A percentile compares a stretch with the other conserved stretches of the same genome.
Evolutionary conservation across 2,113 vertebrate genomes (phyloP).

Genomic region (Dipodomys stephensi): DNA sequence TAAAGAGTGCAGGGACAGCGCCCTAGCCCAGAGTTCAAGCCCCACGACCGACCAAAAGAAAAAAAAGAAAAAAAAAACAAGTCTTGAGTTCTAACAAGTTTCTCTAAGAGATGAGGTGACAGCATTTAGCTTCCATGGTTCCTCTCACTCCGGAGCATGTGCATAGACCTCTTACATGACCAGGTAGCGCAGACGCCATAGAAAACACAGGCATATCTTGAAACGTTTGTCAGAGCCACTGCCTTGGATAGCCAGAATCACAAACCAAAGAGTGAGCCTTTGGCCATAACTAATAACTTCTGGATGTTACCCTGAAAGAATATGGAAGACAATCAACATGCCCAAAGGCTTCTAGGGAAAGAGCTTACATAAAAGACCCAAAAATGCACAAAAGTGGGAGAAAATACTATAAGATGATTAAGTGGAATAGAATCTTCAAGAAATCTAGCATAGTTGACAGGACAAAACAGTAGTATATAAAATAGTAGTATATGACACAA

Average conservation of each 20-base stretch:
- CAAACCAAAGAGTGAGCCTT: neutral
- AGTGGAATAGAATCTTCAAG: slow-evolving; percentile 7
- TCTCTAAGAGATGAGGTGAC: neutral
- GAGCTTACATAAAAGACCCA: neutral
- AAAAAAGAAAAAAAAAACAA: neutral
- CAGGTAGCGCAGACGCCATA: neutral
- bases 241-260: neutral
- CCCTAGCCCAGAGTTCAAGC: too few species aligned
- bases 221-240: slow-evolving; percentile 15
- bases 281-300: neutral
- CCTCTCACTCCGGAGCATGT: neutral
- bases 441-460: neutral
- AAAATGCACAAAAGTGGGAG: neutral
- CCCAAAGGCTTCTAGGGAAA: slow-evolving; percentile 33
- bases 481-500: neutral
- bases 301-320: slow-evolving; percentile 16
- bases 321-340: neutral
- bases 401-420: neutral
- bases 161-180: neutral
- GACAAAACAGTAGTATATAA: neutral
- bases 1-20: too few species aligned
- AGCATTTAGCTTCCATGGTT: neutral
- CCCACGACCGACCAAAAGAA: too few species aligned
- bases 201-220: neutral
- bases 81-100: neutral